phyloP scores from a whole-genome alignment of 2,797 vertebrate genomes.

The Oreochromis grahami region DNA sequence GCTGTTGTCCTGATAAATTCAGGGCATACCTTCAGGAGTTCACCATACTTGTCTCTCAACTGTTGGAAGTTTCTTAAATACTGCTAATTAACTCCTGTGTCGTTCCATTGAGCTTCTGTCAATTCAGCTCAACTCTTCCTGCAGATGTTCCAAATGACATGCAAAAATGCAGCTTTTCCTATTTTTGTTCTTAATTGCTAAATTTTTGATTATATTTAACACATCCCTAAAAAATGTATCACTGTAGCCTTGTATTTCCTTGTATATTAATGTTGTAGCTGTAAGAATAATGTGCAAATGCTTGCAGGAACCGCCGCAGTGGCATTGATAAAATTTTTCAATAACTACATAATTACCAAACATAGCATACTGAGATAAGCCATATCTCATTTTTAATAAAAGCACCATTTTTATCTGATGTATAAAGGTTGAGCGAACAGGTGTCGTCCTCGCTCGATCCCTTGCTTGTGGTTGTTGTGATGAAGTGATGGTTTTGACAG shows the following conservation, averaged over 20 bases:
- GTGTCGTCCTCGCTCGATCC: not conserved
- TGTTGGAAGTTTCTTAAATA: not conserved
- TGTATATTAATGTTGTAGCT: not conserved
- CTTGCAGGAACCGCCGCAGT: not conserved
- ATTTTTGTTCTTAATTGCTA: not conserved
- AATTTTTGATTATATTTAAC: not conserved
- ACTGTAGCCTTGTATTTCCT: not conserved
- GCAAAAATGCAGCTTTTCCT: not conserved
- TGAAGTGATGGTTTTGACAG: slow-evolving; percentile 23
- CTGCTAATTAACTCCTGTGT: not conserved
- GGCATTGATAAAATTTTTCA: not conserved
- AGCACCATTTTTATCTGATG: not conserved
- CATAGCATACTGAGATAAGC: not conserved
- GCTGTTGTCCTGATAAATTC: not conserved
- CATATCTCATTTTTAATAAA: not conserved
- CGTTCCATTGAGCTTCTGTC: not conserved
- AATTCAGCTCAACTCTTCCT: not conserved
- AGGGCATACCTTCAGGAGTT: fast-evolving
- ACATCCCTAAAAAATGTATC: not conserved
- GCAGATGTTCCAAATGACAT: not conserved
- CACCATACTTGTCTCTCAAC: fast-evolving
- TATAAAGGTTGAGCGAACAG: not conserved
- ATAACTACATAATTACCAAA: not conserved
- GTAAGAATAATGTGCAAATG: not conserved
- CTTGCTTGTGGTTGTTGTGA: not conserved